Conservation (phyloP, 92 coral and sea anemone genomes). For the Nematostella vectensis region DNA sequence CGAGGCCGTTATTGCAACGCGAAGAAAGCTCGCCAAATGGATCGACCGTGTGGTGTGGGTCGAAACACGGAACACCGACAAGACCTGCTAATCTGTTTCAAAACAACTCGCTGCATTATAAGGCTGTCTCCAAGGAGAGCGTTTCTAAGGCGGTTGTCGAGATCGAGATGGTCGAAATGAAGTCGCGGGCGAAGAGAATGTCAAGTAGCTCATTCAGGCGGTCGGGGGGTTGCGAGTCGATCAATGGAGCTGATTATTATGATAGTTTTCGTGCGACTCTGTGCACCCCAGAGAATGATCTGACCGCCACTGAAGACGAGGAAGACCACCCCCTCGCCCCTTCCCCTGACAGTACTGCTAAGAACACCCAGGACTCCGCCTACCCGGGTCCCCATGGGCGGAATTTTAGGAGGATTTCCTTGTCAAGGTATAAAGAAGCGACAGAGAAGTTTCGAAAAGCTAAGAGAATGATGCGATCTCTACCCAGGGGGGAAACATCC, state of each 20-base stretch:
- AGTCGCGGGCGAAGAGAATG: background rate
- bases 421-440: conserved; percentile 5
- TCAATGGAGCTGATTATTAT: background rate
- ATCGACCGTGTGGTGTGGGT: too few relatives aligned
- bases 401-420: background rate
- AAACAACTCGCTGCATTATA: too few relatives aligned
- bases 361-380: background rate
- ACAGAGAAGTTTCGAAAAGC: conserved; percentile 17
- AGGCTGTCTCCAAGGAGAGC: too few relatives aligned
- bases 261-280: conserved; percentile 12
- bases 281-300: conserved; percentile 25
- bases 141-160: too few relatives aligned
- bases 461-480: conserved; percentile 1
- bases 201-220: background rate
- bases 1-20: background rate
- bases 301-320: conserved; percentile 22
- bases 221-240: background rate
- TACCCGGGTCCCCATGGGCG: background rate
- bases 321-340: background rate
- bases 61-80: too few relatives aligned
- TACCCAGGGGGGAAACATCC: background rate
- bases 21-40: background rate
- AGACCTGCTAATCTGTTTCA: too few relatives aligned
- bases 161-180: background rate
- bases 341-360: background rate